Base-by-base conservation (phyloP, 2,888 invertebrate genomes). In the Luperina testacea region DNA sequence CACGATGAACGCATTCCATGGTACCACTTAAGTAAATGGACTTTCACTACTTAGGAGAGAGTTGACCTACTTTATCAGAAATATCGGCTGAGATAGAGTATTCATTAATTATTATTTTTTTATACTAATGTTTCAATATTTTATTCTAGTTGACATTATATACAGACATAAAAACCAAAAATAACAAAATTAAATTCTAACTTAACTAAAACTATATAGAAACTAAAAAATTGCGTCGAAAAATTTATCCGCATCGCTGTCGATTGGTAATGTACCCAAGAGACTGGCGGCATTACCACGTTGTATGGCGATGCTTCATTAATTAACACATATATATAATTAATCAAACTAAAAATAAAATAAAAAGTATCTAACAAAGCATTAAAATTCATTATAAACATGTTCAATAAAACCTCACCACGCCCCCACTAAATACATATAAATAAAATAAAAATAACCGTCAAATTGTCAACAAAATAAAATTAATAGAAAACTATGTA, bases 401-500 rank as follows among this genome's bases (percentile, higher is more conserved):
- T 13, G 3, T 59, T 20, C 9, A 20, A 77, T n/a, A 63, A 48
- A 67, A 53, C 9, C 51, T 27, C 38, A 17, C 17, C 11, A 42
- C n/a, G 6, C 17, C 27, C 17, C 17, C 11, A 72, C 32, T 63
- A 17, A 38, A 38, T n/a, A 51, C 38, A 32, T 2, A 64, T 4
- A 38, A 32, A 53, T 48, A 65, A 42, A 51, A 17, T 3, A 48
- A 48, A 42, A 74, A 63, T 20, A 32, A 61, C 57, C 70, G 38
- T 70, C 51, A 73, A 70, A 74, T 64, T 64, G 65, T 63, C 69
- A 75, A 87, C 74, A 77, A 77, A 78, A 75, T 67, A 72, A 73
- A 84, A 83, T 80, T 63, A 67, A 67, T 70, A 74, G 65, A 78
- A 77, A 85, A 83, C 69, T 73, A 84, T 70, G 79, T 81, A 80